These are phyloP conservation scores for Belonocnema kinseyi DNA, from an alignment of 1,140 invertebrate genomes.

Conservation along the genomic window DNA sequence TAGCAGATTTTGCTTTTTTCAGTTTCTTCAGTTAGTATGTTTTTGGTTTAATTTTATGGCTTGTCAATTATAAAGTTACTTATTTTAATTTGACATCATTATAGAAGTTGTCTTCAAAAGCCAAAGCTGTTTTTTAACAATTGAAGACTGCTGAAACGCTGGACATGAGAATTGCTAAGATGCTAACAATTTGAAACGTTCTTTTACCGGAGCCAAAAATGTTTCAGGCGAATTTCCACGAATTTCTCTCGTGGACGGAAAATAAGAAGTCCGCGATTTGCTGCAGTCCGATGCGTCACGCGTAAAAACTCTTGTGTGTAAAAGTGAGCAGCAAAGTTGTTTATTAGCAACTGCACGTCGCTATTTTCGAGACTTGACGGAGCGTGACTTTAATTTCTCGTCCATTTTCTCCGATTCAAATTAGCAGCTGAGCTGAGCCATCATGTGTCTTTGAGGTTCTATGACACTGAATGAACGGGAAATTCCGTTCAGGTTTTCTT, in stretches of 20 bases:
- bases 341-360: conserved; percentile 20
- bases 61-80: no score
- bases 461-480: background rate
- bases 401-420: background rate
- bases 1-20: no score
- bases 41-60: no score
- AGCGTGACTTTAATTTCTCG: conserved; percentile 19
- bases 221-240: conserved; percentile 10
- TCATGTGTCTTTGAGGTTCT: background rate
- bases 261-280: background rate
- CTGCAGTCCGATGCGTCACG: conserved; percentile 8
- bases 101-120: background rate
- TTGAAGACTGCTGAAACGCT: background rate
- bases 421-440: background rate
- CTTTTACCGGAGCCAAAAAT: conserved; percentile 10
- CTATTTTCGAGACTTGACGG: conserved; percentile 14
- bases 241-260: conserved; percentile 4
- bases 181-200: background rate
- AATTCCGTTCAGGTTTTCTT: background rate
- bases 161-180: background rate
- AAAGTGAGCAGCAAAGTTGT: conserved; percentile 9
- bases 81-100: no score
- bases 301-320: background rate
- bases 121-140: background rate
- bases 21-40: no score